Conservation (phyloP, 1,140 invertebrate genomes). For the Oedothorax gibbosus region DNA sequence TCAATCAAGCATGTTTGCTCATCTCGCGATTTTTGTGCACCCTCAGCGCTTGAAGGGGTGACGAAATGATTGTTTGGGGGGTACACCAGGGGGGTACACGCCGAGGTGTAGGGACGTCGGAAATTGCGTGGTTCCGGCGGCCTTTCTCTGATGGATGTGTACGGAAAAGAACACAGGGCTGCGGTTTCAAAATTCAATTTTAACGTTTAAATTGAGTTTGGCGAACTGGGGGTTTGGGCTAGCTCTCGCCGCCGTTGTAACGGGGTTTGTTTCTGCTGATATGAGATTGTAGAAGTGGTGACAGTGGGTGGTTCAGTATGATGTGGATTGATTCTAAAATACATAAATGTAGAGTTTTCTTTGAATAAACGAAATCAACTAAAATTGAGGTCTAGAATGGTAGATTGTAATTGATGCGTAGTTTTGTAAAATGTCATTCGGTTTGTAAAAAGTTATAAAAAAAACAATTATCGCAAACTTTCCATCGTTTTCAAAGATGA, state of each 20-base stretch:
- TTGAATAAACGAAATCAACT: too few relatives aligned
- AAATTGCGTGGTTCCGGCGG: slow-evolving; percentile 40
- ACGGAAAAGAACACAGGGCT: slow-evolving; percentile 1
- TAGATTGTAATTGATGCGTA: too few relatives aligned
- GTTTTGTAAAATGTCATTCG: too few relatives aligned
- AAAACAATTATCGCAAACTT: too few relatives aligned
- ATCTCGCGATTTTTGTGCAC: slow-evolving; percentile 9
- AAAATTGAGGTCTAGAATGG: too few relatives aligned
- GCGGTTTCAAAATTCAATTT: slow-evolving; percentile 39
- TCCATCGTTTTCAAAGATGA: too few relatives aligned
- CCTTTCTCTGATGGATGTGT: slow-evolving; percentile 21
- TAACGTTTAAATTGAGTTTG: slow-evolving; percentile 3
- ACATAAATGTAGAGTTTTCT: too few relatives aligned
- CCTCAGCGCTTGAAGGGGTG: slow-evolving; percentile 31
- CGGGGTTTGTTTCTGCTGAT: not conserved
- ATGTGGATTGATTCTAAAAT: too few relatives aligned
- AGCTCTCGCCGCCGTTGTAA: not conserved
- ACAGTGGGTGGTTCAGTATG: too few relatives aligned
- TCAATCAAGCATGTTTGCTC: slow-evolving; percentile 47
- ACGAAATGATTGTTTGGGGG: slow-evolving; percentile 13
- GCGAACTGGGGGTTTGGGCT: too few relatives aligned
- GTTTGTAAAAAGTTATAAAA: too few relatives aligned
- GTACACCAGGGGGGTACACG: not conserved
- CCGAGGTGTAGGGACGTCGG: slow-evolving; percentile 5
- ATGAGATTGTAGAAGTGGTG: not conserved